A percentile compares a stretch with the other conserved stretches of the same genome.
phyloP scores from a whole-genome alignment of 1,140 invertebrate genomes.

The Eurosta solidaginis region DNA sequence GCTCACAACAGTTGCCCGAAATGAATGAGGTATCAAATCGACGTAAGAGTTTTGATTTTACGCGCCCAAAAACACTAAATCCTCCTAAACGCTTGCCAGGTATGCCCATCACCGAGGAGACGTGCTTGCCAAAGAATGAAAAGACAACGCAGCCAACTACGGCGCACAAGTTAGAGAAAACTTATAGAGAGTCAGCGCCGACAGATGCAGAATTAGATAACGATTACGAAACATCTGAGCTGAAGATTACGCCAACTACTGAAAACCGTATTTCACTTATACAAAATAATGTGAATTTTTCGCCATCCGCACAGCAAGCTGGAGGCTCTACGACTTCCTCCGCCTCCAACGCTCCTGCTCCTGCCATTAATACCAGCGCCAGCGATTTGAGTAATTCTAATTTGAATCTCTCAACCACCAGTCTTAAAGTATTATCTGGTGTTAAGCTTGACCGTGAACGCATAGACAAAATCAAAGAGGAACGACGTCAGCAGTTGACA shows the following conservation, averaged over 20 bases:
- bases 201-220: conserved; percentile 23
- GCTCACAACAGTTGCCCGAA: conserved; percentile 46
- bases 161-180: conserved; percentile 32
- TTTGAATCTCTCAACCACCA: conserved; percentile 37
- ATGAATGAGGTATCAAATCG: conserved; percentile 49
- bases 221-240: conserved; percentile 38
- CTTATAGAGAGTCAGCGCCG: conserved; percentile 29
- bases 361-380: conserved; percentile 3
- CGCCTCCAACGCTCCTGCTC: conserved; percentile 7
- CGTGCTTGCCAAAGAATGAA: conserved; percentile 41
- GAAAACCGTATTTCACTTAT: conserved; percentile 66
- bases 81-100: conserved; percentile 66
- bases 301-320: neutral
- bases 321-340: neutral
- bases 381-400: conserved; percentile 31
- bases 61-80: conserved; percentile 62
- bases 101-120: conserved; percentile 58
- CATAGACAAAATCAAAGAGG: conserved; percentile 91
- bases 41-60: conserved; percentile 59
- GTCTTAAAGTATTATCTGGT: conserved; percentile 45
- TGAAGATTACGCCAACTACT: conserved; percentile 63
- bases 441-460: conserved; percentile 72
- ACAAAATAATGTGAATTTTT: conserved; percentile 60
- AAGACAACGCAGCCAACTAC: conserved; percentile 17
- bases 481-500: conserved; percentile 80